Percentiles rank a stretch among this genome's conserved stretches.
phyloP scores from a whole-genome alignment of 2,113 vertebrate genomes.

The Tylochromis polylepis region DNA sequence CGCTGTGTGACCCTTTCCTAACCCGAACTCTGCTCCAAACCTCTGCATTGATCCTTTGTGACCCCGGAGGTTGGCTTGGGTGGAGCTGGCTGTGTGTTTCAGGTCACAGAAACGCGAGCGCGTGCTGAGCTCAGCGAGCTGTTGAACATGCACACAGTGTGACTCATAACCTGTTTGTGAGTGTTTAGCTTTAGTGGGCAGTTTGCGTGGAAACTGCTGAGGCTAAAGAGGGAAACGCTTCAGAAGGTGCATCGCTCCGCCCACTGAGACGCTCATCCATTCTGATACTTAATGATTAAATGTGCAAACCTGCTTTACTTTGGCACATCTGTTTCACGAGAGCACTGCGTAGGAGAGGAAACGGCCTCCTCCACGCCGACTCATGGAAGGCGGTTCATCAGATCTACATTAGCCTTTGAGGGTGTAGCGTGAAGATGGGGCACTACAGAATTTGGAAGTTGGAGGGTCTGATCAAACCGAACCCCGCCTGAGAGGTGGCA shows the following conservation, averaged over 20 bases:
- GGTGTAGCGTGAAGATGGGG: neutral
- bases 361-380: neutral
- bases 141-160: neutral
- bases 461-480: neutral
- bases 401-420: neutral
- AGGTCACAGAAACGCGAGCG: too few species aligned
- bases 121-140: neutral
- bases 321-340: neutral
- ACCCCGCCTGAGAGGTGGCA: neutral
- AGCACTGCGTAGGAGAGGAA: neutral
- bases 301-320: neutral
- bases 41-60: neutral
- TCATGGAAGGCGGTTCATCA: neutral
- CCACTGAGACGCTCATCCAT: rapidly evolving
- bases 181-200: neutral
- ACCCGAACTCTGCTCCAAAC: neutral
- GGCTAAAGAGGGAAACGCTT: neutral
- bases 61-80: neutral
- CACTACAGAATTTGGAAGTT: neutral
- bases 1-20: neutral
- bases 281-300: neutral
- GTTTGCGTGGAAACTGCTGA: neutral
- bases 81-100: neutral
- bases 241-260: neutral
- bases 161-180: neutral